Percentiles rank a stretch among this genome's conserved stretches.
phyloP scores from a whole-genome alignment of 2,888 invertebrate species.

The Papilio demoleus region DNA sequence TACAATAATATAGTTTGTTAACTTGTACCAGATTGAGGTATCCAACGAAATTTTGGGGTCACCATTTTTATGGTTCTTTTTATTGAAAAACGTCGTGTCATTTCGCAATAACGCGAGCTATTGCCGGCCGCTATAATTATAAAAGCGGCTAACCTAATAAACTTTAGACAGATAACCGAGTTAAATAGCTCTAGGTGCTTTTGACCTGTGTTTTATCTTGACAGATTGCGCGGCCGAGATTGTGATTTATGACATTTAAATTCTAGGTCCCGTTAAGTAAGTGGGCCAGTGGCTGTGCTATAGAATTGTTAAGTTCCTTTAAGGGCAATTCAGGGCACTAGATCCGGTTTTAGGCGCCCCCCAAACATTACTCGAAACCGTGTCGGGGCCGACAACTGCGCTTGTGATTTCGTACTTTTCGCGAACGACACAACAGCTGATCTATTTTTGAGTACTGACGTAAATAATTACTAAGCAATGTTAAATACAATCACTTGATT shows the following conservation, averaged over 20 bases:
- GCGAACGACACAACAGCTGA: constrained; percentile 30
- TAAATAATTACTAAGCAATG: constrained; percentile 31
- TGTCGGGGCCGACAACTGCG: constrained; percentile 43
- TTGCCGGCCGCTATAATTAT: constrained; percentile 42
- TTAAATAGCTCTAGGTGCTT: constrained; percentile 55
- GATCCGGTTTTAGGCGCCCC: constrained; percentile 72
- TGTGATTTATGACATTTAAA: constrained; percentile 59
- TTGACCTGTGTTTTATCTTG: constrained; percentile 65
- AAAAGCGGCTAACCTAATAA: constrained; percentile 49
- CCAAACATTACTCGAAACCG: constrained; percentile 60
- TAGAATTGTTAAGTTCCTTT: constrained; percentile 64
- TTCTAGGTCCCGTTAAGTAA: constrained; percentile 56
- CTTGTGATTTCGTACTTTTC: constrained; percentile 42
- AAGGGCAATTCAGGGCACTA: constrained; percentile 70
- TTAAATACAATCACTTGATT: constrained; percentile 40
- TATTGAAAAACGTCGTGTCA: constrained; percentile 43
- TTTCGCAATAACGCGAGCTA: constrained; percentile 41
- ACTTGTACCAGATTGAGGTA: not conserved
- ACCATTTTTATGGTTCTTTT: constrained; percentile 45
- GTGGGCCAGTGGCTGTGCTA: constrained; percentile 59
- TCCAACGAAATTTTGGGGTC: constrained; percentile 34
- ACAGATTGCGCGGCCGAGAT: constrained; percentile 55
- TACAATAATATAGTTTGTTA: constrained; percentile 47
- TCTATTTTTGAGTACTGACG: constrained; percentile 40
- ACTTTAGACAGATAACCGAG: constrained; percentile 55